Evolutionary conservation across 2,797 vertebrate genomes (phyloP).

Genomic region (Channallabes apus): DNA sequence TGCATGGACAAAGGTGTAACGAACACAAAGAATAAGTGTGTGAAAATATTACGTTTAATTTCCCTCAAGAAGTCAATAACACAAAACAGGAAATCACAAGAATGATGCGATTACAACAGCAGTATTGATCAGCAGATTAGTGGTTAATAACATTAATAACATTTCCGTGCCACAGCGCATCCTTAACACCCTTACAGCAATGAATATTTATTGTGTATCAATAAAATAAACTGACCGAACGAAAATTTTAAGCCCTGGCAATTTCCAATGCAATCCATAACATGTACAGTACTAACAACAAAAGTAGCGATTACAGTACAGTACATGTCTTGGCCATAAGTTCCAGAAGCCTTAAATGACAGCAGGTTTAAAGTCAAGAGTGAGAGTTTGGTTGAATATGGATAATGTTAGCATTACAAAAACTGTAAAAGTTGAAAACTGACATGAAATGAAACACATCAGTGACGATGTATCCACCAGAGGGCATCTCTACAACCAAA

Average conservation of each 20-base stretch:
- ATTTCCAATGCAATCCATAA: conserved; percentile 1
- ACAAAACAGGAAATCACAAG: conserved; percentile 8
- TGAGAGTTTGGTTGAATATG: neutral
- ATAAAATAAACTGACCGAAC: neutral
- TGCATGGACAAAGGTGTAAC: neutral
- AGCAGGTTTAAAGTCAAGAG: neutral
- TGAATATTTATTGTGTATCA: neutral
- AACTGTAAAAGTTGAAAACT: neutral
- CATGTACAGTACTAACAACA: too few species aligned
- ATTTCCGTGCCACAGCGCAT: neutral
- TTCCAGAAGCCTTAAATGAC: neutral
- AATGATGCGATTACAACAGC: neutral
- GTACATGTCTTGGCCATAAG: neutral
- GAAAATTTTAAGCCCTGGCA: neutral
- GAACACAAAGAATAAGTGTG: neutral
- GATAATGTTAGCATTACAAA: neutral
- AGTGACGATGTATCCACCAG: conserved; percentile 43
- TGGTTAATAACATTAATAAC: neutral
- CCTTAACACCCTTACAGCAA: neutral
- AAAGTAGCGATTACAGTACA: neutral
- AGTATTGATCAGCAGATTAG: conserved; percentile 1
- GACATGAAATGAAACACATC: neutral
- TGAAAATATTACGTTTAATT: neutral
- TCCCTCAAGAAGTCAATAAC: neutral
- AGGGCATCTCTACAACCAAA: conserved; percentile 56